These are phyloP conservation scores for Achatina immaculata DNA, from an alignment of 1,140 invertebrate species.

Conservation along the genomic window DNA sequence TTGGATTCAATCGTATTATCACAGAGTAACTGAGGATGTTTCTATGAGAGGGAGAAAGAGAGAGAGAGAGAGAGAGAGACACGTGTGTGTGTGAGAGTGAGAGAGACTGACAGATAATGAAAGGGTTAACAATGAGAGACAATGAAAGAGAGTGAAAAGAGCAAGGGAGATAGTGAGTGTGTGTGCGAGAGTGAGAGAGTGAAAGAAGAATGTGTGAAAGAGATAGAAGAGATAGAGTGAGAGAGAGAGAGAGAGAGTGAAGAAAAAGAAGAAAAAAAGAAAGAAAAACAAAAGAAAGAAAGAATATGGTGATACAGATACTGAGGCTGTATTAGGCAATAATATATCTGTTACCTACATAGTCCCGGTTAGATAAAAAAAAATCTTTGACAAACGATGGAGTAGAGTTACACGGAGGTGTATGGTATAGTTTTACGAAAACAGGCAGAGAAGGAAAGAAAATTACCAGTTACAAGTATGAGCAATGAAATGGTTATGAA, in stretches of 20 bases:
- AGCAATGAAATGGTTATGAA: too few relatives aligned
- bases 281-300: not conserved
- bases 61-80: not conserved
- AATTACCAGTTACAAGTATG: too few relatives aligned
- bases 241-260: slow-evolving; percentile 8
- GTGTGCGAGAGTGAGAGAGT: slow-evolving; percentile 13
- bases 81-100: not conserved
- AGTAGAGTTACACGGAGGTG: too few relatives aligned
- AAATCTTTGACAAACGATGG: too few relatives aligned
- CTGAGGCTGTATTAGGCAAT: not conserved
- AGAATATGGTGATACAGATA: not conserved
- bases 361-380: too few relatives aligned
- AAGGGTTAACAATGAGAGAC: too few relatives aligned
- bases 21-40: not conserved
- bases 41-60: not conserved
- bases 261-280: not conserved
- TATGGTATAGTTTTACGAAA: too few relatives aligned
- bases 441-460: too few relatives aligned
- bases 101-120: slow-evolving; percentile 4
- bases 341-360: too few relatives aligned
- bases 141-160: not conserved
- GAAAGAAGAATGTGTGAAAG: slow-evolving; percentile 15
- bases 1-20: too few relatives aligned
- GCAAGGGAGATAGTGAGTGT: slow-evolving; percentile 4
- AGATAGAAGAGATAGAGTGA: not conserved